These are phyloP conservation scores for Anagrus nilaparvatae DNA, from an alignment of 1,140 invertebrate species.

Conservation along the genomic window DNA sequence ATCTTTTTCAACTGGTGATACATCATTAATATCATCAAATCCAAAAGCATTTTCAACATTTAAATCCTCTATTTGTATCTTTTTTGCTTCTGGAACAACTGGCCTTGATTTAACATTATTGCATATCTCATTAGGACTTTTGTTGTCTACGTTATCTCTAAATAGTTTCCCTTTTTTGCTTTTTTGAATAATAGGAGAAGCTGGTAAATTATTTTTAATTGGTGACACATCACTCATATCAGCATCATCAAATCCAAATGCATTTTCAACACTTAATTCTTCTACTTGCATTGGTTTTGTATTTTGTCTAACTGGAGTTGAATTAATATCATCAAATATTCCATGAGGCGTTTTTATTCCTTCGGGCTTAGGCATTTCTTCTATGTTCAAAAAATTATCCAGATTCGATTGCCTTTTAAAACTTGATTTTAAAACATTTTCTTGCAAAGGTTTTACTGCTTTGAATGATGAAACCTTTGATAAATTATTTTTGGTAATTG, in stretches of 20 bases:
- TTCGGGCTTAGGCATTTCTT: slow-evolving; percentile 22
- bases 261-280: slow-evolving; percentile 19
- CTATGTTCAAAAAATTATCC: slow-evolving; percentile 26
- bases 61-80: neutral
- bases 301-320: slow-evolving; percentile 20
- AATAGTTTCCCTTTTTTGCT: too few relatives aligned
- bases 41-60: slow-evolving; percentile 26
- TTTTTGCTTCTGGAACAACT: too few relatives aligned
- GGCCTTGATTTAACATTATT: too few relatives aligned
- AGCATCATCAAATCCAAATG: slow-evolving; percentile 26
- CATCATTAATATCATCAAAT: slow-evolving; percentile 13
- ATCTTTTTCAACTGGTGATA: neutral
- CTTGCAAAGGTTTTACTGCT: slow-evolving; percentile 3
- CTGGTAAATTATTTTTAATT: neutral
- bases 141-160: too few relatives aligned
- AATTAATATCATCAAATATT: slow-evolving; percentile 26
- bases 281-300: slow-evolving; percentile 3
- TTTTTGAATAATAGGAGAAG: too few relatives aligned
- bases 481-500: neutral
- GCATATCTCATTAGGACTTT: too few relatives aligned
- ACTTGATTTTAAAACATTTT: too few relatives aligned
- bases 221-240: slow-evolving; percentile 6
- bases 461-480: slow-evolving; percentile 18
- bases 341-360: slow-evolving; percentile 23
- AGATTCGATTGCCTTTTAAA: slow-evolving; percentile 27